These are phyloP conservation scores for Heliocidaris erythrogramma DNA, from an alignment of 35 echinoderm and acorn worm genomes.

Conservation along the genomic window DNA sequence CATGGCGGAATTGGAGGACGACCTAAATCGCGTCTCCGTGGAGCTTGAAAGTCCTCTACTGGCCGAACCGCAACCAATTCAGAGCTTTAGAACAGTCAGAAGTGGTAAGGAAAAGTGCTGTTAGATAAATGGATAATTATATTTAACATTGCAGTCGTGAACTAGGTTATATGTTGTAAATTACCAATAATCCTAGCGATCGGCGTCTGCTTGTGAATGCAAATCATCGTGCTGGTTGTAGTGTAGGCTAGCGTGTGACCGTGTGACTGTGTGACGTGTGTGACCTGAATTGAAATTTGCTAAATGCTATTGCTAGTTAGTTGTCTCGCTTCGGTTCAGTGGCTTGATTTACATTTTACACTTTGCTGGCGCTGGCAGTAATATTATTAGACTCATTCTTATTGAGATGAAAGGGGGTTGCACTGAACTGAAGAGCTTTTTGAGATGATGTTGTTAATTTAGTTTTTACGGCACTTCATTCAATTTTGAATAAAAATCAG, in stretches of 20 bases:
- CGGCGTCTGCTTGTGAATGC: neutral
- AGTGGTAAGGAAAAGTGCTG: constrained; percentile 5
- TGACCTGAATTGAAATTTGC: no score
- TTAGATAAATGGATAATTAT: neutral
- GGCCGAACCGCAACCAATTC: neutral
- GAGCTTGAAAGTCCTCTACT: constrained; percentile 51
- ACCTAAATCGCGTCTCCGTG: neutral
- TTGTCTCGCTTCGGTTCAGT: no score
- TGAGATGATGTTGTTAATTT: no score
- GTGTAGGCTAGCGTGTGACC: no score
- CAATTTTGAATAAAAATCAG: no score
- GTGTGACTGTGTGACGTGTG: neutral
- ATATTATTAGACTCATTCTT: no score
- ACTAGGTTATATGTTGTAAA: neutral
- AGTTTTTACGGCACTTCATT: no score
- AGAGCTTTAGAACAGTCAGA: constrained; percentile 41
- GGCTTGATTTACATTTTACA: no score
- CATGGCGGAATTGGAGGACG: constrained; percentile 53
- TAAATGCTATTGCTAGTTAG: no score
- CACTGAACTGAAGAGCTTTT: no score
- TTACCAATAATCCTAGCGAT: neutral
- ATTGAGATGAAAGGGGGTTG: no score
- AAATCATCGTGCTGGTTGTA: neutral
- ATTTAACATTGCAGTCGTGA: neutral
- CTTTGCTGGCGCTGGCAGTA: no score